Evolutionary conservation across 2,888 invertebrate genomes (phyloP).

Genomic region (Celastrina argiolus): DNA sequence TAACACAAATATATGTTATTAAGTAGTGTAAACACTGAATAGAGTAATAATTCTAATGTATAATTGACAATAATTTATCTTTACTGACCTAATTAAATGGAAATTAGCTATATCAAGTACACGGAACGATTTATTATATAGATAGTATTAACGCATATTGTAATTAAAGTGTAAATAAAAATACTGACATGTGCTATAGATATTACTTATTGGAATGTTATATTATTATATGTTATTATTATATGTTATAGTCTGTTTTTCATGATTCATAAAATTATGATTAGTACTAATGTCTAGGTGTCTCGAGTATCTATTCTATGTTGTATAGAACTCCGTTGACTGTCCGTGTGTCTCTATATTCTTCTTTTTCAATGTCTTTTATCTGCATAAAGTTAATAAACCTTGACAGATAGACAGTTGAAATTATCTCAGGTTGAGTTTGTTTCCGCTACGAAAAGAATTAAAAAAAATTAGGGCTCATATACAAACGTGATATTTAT

Average conservation of each 20-base stretch:
- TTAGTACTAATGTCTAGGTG: too few relatives aligned
- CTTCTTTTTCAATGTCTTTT: too few relatives aligned
- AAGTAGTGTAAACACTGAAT: not conserved
- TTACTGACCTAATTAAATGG: slow-evolving; percentile 34
- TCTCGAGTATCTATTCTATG: too few relatives aligned
- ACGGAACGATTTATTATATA: not conserved
- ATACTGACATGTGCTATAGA: not conserved
- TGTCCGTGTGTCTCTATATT: too few relatives aligned
- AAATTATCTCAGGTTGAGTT: too few relatives aligned
- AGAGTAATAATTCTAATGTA: not conserved
- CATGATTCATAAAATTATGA: not conserved
- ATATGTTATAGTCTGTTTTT: not conserved
- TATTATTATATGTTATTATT: too few relatives aligned
- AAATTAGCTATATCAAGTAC: slow-evolving; percentile 3
- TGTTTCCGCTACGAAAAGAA: too few relatives aligned
- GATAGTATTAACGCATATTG: not conserved
- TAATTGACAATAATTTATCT: slow-evolving; percentile 33
- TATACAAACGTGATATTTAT: too few relatives aligned
- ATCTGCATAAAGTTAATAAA: too few relatives aligned
- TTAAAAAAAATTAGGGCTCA: too few relatives aligned
- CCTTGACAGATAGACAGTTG: too few relatives aligned
- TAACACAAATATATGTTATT: not conserved
- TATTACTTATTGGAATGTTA: not conserved
- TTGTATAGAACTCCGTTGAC: too few relatives aligned
- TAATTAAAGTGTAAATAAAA: not conserved